phyloP scores from a whole-genome alignment of 2,888 invertebrate species.

The Hypsopygia costalis region DNA sequence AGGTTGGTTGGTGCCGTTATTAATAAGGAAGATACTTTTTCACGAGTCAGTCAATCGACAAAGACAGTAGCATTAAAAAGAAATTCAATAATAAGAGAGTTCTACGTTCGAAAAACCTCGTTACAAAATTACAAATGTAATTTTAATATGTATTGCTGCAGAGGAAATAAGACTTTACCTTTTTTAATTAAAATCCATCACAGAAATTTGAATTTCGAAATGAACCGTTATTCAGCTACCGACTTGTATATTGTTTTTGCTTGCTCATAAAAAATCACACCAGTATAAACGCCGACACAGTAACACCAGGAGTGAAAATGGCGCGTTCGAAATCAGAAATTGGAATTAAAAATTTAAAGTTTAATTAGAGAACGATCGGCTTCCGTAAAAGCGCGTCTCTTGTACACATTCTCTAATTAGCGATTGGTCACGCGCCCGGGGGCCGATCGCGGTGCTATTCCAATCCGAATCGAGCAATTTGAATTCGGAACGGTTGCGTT shows the following conservation, averaged over 20 bases:
- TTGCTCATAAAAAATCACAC: slow-evolving; percentile 20
- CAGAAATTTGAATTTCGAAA: background rate
- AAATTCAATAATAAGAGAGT: no score
- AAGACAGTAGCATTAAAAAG: no score
- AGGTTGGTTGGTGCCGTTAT: no score
- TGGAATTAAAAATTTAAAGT: slow-evolving; percentile 65
- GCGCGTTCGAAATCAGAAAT: slow-evolving; percentile 67
- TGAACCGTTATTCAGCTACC: slow-evolving; percentile 25
- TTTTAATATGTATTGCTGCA: background rate
- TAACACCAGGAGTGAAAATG: slow-evolving; percentile 64
- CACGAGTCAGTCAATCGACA: no score
- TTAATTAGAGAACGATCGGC: slow-evolving; percentile 74
- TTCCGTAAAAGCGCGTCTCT: slow-evolving; percentile 63
- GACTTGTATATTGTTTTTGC: slow-evolving; percentile 18
- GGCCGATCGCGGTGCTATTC: slow-evolving; percentile 56
- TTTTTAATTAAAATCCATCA: slow-evolving; percentile 10
- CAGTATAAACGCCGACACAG: slow-evolving; percentile 42
- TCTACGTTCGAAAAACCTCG: no score
- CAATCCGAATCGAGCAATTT: slow-evolving; percentile 69
- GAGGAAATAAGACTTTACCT: slow-evolving; percentile 4
- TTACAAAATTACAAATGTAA: no score
- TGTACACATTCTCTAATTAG: slow-evolving; percentile 76
- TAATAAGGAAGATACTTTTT: no score
- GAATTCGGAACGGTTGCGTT: slow-evolving; percentile 70
- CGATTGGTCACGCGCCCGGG: slow-evolving; percentile 76